Base-by-base conservation (phyloP, 1,140 invertebrate genomes). In the Bombus affinis region DNA sequence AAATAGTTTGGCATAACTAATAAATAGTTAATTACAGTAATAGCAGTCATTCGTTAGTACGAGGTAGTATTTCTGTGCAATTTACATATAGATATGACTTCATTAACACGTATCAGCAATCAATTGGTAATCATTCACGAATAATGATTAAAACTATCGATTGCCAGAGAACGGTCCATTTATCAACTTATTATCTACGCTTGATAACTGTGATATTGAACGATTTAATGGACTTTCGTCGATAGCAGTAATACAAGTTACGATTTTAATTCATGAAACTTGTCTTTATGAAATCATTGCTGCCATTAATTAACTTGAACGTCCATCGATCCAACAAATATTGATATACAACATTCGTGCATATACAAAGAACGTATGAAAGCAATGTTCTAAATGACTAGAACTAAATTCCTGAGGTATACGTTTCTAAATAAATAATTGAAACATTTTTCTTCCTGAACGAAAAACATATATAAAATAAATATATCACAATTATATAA, bases 141-240 rank as follows among this genome's bases (percentile, higher is more conserved):
- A 4, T 35, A 3, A 22, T 42, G 37, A 81, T 62, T 73, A 71
- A 81, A 37, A 32, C 68, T 81, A 68, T 72, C 22, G 47, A 72
- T 72, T 62, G n/a, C 28, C 12, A 39, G 79, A 81, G 15, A 12
- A 10, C 6, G 18, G 37, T 71, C 12, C 15, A n/a, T 35, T 0
- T 53, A 65, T 22, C 10, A 22, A 44, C 8, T 47, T 32, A 10
- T 32, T 18, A 47, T 32, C 18, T 10, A n/a, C 39, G 25, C 12
- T 5, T 18, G n/a, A 42, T n/a, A n/a, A 72, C 6, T 39, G n/a
- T n/a, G 39, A 28, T n/a, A 62, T 62, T n/a, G 28, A n/a, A 28
- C 28, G 59, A n/a, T 28, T 62, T 62, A n/a, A 62, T 62, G 28
- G 10, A n/a, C 10, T 62, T n/a, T n/a, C 0, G 28, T 62, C 28